A percentile compares a stretch with the other conserved stretches of the same genome.
These are phyloP conservation scores for Hafferia zeledoni DNA, from an alignment of 2,797 vertebrate species.

Conservation along the genomic window DNA sequence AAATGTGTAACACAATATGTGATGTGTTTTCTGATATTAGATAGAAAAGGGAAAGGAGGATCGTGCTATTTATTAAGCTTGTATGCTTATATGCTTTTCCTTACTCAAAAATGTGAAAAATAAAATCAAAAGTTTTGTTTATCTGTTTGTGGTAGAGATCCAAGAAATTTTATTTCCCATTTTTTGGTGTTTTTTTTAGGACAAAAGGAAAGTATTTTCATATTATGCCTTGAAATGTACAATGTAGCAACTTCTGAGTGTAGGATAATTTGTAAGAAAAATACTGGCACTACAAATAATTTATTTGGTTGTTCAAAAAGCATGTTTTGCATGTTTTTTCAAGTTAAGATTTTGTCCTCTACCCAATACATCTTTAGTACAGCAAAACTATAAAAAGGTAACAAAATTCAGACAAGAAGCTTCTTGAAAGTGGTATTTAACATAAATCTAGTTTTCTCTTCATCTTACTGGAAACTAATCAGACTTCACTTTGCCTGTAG, in stretches of 20 bases:
- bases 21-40: not conserved
- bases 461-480: not conserved
- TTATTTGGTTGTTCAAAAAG: not conserved
- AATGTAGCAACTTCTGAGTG: not conserved
- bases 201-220: not conserved
- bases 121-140: not conserved
- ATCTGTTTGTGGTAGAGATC: not conserved
- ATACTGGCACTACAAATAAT: not conserved
- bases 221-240: not conserved
- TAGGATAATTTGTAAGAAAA: not conserved
- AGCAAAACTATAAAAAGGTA: not conserved
- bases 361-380: not conserved
- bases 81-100: not conserved
- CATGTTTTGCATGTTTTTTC: not conserved
- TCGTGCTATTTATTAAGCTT: not conserved
- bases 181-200: not conserved
- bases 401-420: not conserved
- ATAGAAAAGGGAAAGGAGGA: not conserved
- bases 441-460: not conserved
- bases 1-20: not conserved
- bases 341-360: not conserved
- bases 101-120: not conserved
- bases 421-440: not conserved
- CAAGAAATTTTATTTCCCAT: not conserved
- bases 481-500: not conserved